Evolutionary conservation across 2,113 vertebrate genomes (phyloP).

Genomic region (Cyanocitta stelleri): DNA sequence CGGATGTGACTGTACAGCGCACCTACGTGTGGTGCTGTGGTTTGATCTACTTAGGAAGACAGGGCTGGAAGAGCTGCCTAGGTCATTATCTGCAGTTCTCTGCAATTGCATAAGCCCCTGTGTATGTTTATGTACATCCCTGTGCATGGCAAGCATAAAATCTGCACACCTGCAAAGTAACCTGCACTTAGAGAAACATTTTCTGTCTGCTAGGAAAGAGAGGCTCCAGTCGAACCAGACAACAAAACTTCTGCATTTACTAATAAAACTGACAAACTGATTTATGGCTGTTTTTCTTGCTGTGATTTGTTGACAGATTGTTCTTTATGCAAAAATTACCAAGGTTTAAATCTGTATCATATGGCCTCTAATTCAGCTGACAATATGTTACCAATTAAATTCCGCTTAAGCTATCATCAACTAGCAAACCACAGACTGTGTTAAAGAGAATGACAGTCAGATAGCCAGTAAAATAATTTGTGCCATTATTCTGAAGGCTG

Average conservation of each 20-base stretch:
- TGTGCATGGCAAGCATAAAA: not conserved
- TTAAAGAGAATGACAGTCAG: constrained; percentile 66
- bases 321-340: constrained; percentile 77
- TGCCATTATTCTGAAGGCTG: constrained; percentile 18
- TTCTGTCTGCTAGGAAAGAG: constrained; percentile 44
- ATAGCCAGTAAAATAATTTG: constrained; percentile 57
- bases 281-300: constrained; percentile 67
- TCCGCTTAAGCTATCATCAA: constrained; percentile 73
- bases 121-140: not conserved
- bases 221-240: constrained; percentile 32
- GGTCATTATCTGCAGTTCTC: not conserved
- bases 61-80: not conserved
- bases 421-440: constrained; percentile 61
- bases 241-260: constrained; percentile 59
- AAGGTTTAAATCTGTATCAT: constrained; percentile 77
- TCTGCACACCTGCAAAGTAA: constrained; percentile 14
- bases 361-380: constrained; percentile 73
- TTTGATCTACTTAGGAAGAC: not conserved
- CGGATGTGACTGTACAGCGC: not conserved
- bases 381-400: constrained; percentile 81
- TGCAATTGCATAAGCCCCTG: not conserved
- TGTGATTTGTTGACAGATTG: constrained; percentile 74
- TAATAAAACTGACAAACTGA: constrained; percentile 75
- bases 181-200: constrained; percentile 20
- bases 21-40: fast-evolving